Conservation (phyloP, 1,140 invertebrate genomes). For the Drosophila takahashii region DNA sequence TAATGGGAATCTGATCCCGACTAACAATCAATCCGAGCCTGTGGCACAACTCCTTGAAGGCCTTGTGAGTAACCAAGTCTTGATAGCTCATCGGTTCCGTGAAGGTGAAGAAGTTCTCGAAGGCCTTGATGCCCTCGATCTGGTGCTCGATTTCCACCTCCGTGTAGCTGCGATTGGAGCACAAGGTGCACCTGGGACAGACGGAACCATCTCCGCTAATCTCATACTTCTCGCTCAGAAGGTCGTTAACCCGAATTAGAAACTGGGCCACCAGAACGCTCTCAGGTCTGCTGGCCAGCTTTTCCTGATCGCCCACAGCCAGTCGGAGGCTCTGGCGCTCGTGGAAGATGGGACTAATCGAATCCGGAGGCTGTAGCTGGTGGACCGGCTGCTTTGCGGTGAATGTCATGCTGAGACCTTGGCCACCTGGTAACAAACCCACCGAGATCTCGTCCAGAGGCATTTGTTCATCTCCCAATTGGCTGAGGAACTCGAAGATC, state of each 20-base stretch:
- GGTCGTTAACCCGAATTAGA: slow-evolving; percentile 39
- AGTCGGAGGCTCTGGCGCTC: slow-evolving; percentile 22
- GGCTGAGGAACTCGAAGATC: slow-evolving; percentile 46
- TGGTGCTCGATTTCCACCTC: slow-evolving; percentile 66
- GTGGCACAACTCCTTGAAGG: slow-evolving; percentile 61
- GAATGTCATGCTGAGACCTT: slow-evolving; percentile 54
- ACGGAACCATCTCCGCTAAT: slow-evolving; percentile 13
- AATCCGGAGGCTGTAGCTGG: neutral
- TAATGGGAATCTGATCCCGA: slow-evolving; percentile 11
- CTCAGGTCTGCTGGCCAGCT: slow-evolving; percentile 18
- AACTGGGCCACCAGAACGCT: slow-evolving; percentile 49
- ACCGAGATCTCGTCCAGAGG: slow-evolving; percentile 40
- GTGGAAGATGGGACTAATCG: neutral
- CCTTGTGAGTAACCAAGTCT: slow-evolving; percentile 42
- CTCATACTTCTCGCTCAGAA: slow-evolving; percentile 27
- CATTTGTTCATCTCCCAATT: slow-evolving; percentile 53
- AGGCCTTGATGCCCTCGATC: slow-evolving; percentile 65
- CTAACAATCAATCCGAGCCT: slow-evolving; percentile 41
- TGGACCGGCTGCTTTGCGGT: slow-evolving; percentile 18
- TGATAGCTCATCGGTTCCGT: slow-evolving; percentile 27
- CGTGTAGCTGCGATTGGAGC: slow-evolving; percentile 42
- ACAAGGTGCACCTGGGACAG: slow-evolving; percentile 31
- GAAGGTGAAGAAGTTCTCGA: slow-evolving; percentile 39
- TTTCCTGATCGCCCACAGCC: slow-evolving; percentile 9
- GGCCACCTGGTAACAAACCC: slow-evolving; percentile 38